These are phyloP conservation scores for Ectropis crepuscularia DNA, from an alignment of 2,888 invertebrate species.

Conservation along the genomic window DNA sequence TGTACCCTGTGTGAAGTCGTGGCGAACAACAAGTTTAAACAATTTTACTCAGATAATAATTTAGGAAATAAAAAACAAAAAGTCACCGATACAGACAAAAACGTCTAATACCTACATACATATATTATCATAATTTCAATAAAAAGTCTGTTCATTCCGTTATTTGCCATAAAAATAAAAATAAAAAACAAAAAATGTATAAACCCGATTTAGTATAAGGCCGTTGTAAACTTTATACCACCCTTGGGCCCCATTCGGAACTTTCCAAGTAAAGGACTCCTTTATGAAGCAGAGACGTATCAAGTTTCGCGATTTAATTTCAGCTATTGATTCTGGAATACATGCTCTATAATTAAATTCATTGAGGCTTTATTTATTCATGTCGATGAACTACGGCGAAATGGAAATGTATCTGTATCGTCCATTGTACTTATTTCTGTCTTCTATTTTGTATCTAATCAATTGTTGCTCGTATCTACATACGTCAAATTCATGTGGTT, in stretches of 20 bases:
- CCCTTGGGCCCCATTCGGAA: slow-evolving; percentile 52
- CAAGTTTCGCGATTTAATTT: slow-evolving; percentile 14
- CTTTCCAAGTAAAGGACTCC: slow-evolving; percentile 48
- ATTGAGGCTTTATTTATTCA: slow-evolving; percentile 1
- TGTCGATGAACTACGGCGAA: neutral
- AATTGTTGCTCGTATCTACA: no score
- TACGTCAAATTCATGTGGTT: no score
- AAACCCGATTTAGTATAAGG: slow-evolving; percentile 49
- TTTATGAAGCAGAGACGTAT: slow-evolving; percentile 31
- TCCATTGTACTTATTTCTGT: no score
- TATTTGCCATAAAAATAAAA: slow-evolving; percentile 29
- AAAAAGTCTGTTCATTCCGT: slow-evolving; percentile 1
- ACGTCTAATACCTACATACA: neutral
- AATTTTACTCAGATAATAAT: no score
- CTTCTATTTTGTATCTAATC: no score
- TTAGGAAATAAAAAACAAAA: no score
- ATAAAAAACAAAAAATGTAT: slow-evolving; percentile 32
- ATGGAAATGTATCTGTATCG: no score
- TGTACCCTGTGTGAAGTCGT: no score
- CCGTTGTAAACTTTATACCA: slow-evolving; percentile 53
- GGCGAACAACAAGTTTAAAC: no score
- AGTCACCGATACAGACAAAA: neutral
- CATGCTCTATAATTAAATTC: slow-evolving; percentile 3
- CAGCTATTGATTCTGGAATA: slow-evolving; percentile 13
- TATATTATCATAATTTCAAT: neutral